Percentiles rank a stretch among this genome's conserved stretches.
Evolutionary conservation across 1,140 invertebrate genomes (phyloP).

Genomic region (Drosophila tropicalis): DNA sequence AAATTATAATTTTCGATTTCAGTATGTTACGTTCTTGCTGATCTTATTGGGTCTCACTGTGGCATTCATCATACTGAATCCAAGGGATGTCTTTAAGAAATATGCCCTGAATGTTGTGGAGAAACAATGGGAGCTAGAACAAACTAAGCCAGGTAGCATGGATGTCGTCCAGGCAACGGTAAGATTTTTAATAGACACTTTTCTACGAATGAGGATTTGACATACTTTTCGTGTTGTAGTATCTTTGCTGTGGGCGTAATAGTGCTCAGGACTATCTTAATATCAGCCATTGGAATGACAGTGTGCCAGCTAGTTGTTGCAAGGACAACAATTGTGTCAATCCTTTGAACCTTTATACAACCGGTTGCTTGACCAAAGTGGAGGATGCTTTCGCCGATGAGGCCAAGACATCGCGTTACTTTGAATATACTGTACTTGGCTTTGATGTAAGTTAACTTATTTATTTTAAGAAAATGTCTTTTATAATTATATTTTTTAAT

Average conservation of each 20-base stretch:
- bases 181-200: not conserved
- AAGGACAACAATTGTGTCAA: slow-evolving; percentile 65
- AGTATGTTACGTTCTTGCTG: slow-evolving; percentile 67
- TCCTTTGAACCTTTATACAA: slow-evolving; percentile 76
- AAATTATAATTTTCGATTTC: slow-evolving; percentile 1
- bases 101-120: slow-evolving; percentile 66
- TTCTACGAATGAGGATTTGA: not conserved
- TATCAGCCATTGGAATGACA: slow-evolving; percentile 53
- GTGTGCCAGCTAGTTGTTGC: slow-evolving; percentile 83
- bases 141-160: slow-evolving; percentile 66
- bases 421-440: slow-evolving; percentile 67
- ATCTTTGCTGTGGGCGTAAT: slow-evolving; percentile 87
- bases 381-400: slow-evolving; percentile 83
- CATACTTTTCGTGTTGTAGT: slow-evolving; percentile 72
- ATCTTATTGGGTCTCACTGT: slow-evolving; percentile 57
- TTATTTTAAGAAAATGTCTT: not conserved
- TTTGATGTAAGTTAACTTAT: slow-evolving; percentile 57
- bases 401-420: slow-evolving; percentile 80
- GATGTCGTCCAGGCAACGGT: slow-evolving; percentile 65
- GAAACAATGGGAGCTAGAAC: slow-evolving; percentile 55
- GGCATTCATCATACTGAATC: slow-evolving; percentile 56
- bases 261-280: slow-evolving; percentile 83
- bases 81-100: slow-evolving; percentile 61
- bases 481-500: slow-evolving; percentile 8
- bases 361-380: slow-evolving; percentile 84